Percentiles rank a stretch among this genome's conserved stretches.
Conservation (phyloP, 2,888 invertebrate genomes). For the Bedellia somnulentella region DNA sequence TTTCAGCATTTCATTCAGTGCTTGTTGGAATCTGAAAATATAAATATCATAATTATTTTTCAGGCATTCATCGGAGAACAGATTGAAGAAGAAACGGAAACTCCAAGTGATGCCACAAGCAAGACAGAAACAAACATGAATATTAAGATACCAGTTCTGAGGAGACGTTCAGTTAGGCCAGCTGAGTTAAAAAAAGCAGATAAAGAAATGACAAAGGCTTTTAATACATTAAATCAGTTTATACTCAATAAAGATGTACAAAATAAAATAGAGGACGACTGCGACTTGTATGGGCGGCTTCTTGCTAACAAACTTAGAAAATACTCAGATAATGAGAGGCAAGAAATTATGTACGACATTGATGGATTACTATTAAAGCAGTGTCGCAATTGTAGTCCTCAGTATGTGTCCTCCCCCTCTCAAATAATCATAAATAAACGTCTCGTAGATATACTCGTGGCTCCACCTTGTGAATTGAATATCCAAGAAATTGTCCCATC, state of each 20-base stretch:
- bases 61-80: not conserved
- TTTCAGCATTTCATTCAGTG: not conserved
- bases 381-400: too few species aligned
- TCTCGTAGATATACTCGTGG: too few species aligned
- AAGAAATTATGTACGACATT: conserved; percentile 2
- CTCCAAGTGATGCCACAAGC: not conserved
- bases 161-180: conserved; percentile 8
- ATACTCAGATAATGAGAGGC: conserved; percentile 4
- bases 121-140: not conserved
- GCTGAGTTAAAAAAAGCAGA: conserved; percentile 8
- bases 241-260: conserved; percentile 7
- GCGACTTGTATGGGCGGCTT: conserved; percentile 8
- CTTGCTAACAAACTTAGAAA: conserved; percentile 7
- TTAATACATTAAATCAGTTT: conserved; percentile 1
- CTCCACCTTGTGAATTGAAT: too few species aligned
- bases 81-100: not conserved
- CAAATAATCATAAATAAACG: too few species aligned
- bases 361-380: conserved; percentile 4
- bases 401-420: too few species aligned
- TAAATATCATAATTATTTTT: not conserved
- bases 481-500: too few species aligned
- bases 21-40: conserved; percentile 1
- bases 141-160: conserved; percentile 1
- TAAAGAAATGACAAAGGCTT: conserved; percentile 7
- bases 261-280: conserved; percentile 7